Base-by-base conservation (phyloP, 2,113 vertebrate species). In the Gymnocephalus cernua region DNA sequence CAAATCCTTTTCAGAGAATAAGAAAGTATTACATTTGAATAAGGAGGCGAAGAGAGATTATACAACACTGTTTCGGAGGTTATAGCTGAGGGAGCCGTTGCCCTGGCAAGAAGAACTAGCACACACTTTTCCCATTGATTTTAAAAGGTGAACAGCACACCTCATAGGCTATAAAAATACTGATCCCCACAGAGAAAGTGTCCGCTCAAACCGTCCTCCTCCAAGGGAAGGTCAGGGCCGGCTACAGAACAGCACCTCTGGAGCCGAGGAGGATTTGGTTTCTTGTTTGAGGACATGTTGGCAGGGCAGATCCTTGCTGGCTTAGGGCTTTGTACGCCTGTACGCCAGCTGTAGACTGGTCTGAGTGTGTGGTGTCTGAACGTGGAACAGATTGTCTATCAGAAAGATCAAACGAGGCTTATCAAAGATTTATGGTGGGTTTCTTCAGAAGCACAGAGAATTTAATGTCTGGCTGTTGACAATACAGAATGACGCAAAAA, bases 211-310 rank as follows among this genome's bases (percentile, higher is more conserved):
- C 85, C n/a, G 16, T 62, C 47, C 79, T 80, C 51, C 61, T 82
- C 56, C 6, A 47, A 6, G 4, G 48, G 51, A 80, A 86, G 82
- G 85, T 90, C 77, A 77, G 74, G 71, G 71, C 77, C 84, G 77
- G 74, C 58, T 41, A 27, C 58, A 80, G 85, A 74, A 66, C 41
- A 67, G 63, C 86, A 67, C 41, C 35, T 12, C 47, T n/a, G 38
- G n/a, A 69, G 51, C 63, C 75, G 67, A 74, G 7, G 7, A 67
- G 75, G 80, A 74, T 62, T 76, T 1, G 11, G 29, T 80, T 69
- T 80, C 25, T 79, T 63, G 59, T 74, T 76, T 54, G 45, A 59
- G 59, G 65, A 71, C 53, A 74, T 64, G 76, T 78, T 25, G 50
- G 58, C 45, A 45, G 51, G 61, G 47, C 25, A 41, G 56, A 73